Percentiles rank a stretch among this genome's conserved stretches.
Evolutionary conservation across 2,797 vertebrate genomes (phyloP).

Genomic region (Rachycentron canadum): DNA sequence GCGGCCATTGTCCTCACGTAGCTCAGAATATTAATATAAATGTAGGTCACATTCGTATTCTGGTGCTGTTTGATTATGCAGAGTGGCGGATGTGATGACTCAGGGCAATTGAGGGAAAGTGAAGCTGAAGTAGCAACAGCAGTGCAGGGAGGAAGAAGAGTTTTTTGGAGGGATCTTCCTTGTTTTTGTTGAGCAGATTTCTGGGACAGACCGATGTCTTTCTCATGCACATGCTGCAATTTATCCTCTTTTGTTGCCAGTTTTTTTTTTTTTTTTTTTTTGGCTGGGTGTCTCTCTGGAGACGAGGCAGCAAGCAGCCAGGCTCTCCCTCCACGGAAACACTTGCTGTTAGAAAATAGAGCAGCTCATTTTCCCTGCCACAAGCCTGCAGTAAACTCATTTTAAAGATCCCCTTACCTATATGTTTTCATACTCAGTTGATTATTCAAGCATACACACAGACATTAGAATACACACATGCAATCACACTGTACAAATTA

Average conservation of each 20-base stretch:
- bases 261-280: constrained; percentile 37
- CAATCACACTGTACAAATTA: not conserved
- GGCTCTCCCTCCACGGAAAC: constrained; percentile 49
- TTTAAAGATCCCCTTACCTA: not conserved
- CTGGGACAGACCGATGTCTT: constrained; percentile 53
- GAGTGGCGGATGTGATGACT: constrained; percentile 53
- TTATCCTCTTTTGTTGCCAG: constrained; percentile 57
- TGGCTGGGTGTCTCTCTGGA: constrained; percentile 37
- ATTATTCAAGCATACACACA: not conserved
- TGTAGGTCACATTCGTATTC: constrained; percentile 73
- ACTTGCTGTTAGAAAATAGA: constrained; percentile 44
- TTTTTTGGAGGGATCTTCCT: constrained; percentile 31
- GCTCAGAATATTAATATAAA: constrained; percentile 60
- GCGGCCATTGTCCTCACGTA: constrained; percentile 38
- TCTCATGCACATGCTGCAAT: constrained; percentile 47
- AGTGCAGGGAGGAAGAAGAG: not conserved
- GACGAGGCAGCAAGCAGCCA: constrained; percentile 45
- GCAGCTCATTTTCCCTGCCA: constrained; percentile 40
- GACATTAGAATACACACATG: not conserved
- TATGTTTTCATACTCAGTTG: not conserved
- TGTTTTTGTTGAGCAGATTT: constrained; percentile 57
- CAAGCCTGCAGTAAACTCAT: constrained; percentile 37
- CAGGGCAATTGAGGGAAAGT: constrained; percentile 39
- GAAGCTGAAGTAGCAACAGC: constrained; percentile 41
- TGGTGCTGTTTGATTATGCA: constrained; percentile 58